phyloP scores from a whole-genome alignment of 2,888 invertebrate species.

The Trypoxylon attenuatum region DNA sequence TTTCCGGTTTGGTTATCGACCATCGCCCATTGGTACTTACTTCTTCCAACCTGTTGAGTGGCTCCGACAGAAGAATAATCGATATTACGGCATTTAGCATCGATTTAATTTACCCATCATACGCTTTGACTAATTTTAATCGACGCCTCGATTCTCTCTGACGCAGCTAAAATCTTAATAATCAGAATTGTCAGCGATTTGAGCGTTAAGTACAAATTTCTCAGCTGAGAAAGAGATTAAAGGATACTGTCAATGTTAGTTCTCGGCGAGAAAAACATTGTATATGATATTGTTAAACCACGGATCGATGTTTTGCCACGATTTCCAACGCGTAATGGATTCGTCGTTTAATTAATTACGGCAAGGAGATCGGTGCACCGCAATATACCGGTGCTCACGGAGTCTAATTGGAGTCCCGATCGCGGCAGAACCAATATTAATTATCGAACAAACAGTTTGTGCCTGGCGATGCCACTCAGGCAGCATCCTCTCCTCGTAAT shows the following conservation, averaged over 20 bases:
- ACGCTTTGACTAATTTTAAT: too few relatives aligned
- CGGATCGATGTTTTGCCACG: neutral
- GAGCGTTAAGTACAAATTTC: too few relatives aligned
- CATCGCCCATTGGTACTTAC: slow-evolving; percentile 4
- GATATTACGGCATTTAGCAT: slow-evolving; percentile 20
- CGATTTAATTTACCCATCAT: slow-evolving; percentile 23
- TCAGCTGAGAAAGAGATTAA: neutral
- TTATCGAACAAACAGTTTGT: slow-evolving; percentile 42
- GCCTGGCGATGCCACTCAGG: slow-evolving; percentile 16
- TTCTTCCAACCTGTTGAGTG: slow-evolving; percentile 37
- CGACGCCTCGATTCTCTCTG: too few relatives aligned
- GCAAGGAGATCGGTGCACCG: slow-evolving; percentile 27
- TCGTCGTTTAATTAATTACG: slow-evolving; percentile 49
- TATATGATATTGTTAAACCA: too few relatives aligned
- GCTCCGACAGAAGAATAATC: slow-evolving; percentile 1
- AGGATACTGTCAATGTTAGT: neutral
- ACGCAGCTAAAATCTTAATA: too few relatives aligned
- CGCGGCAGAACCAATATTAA: slow-evolving; percentile 37
- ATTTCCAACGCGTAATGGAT: slow-evolving; percentile 7
- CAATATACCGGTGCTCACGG: slow-evolving; percentile 26
- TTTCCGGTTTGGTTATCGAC: slow-evolving; percentile 6
- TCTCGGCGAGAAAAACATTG: too few relatives aligned
- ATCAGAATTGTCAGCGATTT: too few relatives aligned
- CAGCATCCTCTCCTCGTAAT: slow-evolving; percentile 14
- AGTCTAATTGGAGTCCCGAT: slow-evolving; percentile 43